Evolutionary conservation across 2,797 vertebrate species (phyloP), one percentile per base, ranked within the genome.

Genomic region (Pseudopleuronectes americanus): DNA sequence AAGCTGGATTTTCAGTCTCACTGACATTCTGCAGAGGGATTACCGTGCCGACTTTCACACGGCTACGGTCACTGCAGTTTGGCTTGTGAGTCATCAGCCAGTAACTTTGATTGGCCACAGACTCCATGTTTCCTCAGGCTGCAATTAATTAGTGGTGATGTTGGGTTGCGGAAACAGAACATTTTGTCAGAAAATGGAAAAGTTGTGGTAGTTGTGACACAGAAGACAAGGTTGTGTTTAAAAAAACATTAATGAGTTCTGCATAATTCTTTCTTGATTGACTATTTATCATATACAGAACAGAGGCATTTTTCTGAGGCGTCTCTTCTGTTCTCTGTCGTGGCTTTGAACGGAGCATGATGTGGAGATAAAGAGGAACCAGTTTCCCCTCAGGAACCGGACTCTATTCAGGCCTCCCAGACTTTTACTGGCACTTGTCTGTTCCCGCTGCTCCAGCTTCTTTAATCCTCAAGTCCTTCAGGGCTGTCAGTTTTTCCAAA

Each of bases 31-130:
- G 64, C 74, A 69, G 74, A 72, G 61, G 57, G 82, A 82, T 89
- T 90, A 84, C 74, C 71, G 52, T 60, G 56, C 33, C 51, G 71
- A 74, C 79, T 84, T 81, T 83, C 74, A 31, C 78, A 89, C 61
- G 58, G 65, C 85, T 87, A 85, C 58, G 68, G 64, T 84, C 23
- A 57, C 68, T 71, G 16, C 62, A 52, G 87, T 74, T 84, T 76
- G 64, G 65, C 87, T 92, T 81, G 72, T 90, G 76, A 87, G 74
- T 90, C 84, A 88, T 90, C 84, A 88, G 70, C 75, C 70, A 86
- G 85, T 93, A 90, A 82, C 62, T 79, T 59, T 84, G 81, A 90
- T 90, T 90, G 78, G 87, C 68, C 73, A 87, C 85, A 86, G 65
- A 80, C 51, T 48, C 43, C 43, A 48, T 52, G 66, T 59, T 75